Evolutionary conservation across 2,113 vertebrate genomes (phyloP).

Genomic region (Clupea harengus): DNA sequence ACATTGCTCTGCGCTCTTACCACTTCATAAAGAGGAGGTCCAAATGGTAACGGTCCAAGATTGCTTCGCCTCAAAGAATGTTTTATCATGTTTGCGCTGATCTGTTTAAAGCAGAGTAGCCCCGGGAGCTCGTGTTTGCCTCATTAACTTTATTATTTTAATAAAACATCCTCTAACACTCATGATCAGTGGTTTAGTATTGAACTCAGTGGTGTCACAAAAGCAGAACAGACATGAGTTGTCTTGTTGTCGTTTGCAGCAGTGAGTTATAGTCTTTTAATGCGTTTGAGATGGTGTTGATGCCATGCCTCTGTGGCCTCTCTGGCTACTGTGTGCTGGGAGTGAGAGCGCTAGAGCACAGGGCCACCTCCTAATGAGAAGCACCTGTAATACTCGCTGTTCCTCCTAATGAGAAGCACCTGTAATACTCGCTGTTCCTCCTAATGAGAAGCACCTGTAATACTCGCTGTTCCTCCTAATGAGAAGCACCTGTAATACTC

Average conservation of each 20-base stretch:
- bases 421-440: too few species aligned
- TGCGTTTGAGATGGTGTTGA: background rate
- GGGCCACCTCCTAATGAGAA: background rate
- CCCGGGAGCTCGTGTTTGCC: background rate
- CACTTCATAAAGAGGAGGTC: background rate
- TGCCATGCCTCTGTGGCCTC: background rate
- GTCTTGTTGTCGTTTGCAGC: background rate
- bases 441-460: too few species aligned
- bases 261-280: background rate
- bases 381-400: background rate
- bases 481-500: too few species aligned
- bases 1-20: background rate
- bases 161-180: background rate
- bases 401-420: too few species aligned
- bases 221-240: background rate
- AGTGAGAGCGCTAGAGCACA: background rate
- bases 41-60: background rate
- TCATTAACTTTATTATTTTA: background rate
- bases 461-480: too few species aligned
- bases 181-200: background rate
- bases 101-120: background rate
- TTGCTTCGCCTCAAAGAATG: background rate
- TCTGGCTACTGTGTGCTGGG: background rate
- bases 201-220: background rate
- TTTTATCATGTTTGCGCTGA: background rate